Percentiles rank a stretch among this genome's conserved stretches.
Evolutionary conservation across 1,140 invertebrate genomes (phyloP).

Genomic region (Adoxophyes honmai): DNA sequence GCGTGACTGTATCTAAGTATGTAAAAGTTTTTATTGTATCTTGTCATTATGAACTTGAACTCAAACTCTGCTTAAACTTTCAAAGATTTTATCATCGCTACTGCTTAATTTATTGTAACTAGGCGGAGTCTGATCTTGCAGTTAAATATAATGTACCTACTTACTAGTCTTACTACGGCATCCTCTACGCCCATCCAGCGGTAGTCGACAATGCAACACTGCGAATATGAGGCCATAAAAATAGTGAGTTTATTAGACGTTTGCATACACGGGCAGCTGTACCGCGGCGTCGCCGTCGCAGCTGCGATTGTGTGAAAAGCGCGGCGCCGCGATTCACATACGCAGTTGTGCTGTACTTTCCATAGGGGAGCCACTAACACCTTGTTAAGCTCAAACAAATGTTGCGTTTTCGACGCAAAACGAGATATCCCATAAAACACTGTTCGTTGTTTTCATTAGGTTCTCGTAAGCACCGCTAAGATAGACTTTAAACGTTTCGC

Average conservation of each 20-base stretch:
- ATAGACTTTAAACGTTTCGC: too few species aligned
- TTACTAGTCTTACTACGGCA: background rate
- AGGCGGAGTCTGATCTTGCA: slow-evolving; percentile 18
- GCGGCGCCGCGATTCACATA: slow-evolving; percentile 56
- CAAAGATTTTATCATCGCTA: too few species aligned
- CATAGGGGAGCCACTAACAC: slow-evolving; percentile 36
- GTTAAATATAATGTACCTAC: too few species aligned
- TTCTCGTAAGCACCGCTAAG: background rate
- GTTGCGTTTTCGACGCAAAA: slow-evolving; percentile 10
- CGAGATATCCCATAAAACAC: background rate
- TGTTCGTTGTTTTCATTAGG: slow-evolving; percentile 5
- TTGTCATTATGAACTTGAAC: too few species aligned
- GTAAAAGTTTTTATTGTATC: too few species aligned
- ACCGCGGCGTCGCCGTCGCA: slow-evolving; percentile 32
- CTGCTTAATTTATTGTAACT: background rate
- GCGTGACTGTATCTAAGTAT: too few species aligned
- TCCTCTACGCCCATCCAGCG: slow-evolving; percentile 12
- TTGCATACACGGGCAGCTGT: slow-evolving; percentile 64
- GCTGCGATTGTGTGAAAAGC: slow-evolving; percentile 65
- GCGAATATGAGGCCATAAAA: slow-evolving; percentile 46
- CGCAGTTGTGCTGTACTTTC: slow-evolving; percentile 28
- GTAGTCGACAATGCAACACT: slow-evolving; percentile 16
- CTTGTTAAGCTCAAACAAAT: slow-evolving; percentile 28
- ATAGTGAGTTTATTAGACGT: slow-evolving; percentile 69
- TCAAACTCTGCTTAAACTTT: too few species aligned